Conservation (phyloP, 2,888 invertebrate genomes). For the Pseudeuparius sepicola region DNA sequence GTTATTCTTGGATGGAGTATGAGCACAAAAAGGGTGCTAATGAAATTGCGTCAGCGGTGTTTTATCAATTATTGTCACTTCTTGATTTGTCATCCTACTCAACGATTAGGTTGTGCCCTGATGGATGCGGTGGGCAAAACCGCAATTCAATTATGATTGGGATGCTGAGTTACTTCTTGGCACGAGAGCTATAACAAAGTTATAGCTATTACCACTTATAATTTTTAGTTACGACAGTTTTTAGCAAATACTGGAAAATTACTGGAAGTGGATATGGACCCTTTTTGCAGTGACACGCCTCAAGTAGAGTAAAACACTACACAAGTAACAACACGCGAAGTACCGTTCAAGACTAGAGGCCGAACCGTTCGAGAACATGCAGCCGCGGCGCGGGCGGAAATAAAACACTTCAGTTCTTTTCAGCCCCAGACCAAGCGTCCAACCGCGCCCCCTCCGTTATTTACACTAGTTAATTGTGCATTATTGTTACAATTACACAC, state of each 20-base stretch:
- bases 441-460: too few species aligned
- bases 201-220: constrained; percentile 5
- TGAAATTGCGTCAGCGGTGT: constrained; percentile 7
- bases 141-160: too few species aligned
- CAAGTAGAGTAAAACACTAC: neutral
- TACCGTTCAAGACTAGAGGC: too few species aligned
- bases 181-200: constrained; percentile 1
- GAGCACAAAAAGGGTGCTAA: constrained; percentile 1
- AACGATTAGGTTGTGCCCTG: constrained; percentile 3
- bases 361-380: too few species aligned
- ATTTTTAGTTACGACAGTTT: constrained; percentile 5
- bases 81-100: neutral
- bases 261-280: constrained; percentile 4
- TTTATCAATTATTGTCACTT: constrained; percentile 2
- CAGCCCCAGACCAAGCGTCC: too few species aligned
- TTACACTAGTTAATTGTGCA: too few species aligned
- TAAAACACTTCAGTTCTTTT: too few species aligned
- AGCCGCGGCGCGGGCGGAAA: too few species aligned
- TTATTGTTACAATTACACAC: too few species aligned
- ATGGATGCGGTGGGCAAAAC: too few species aligned
- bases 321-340: too few species aligned
- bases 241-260: constrained; percentile 6
- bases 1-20: neutral
- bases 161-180: constrained; percentile 5
- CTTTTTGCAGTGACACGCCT: constrained; percentile 6